Conservation (phyloP, 2,113 vertebrate species). For the Bos javanicus region DNA sequence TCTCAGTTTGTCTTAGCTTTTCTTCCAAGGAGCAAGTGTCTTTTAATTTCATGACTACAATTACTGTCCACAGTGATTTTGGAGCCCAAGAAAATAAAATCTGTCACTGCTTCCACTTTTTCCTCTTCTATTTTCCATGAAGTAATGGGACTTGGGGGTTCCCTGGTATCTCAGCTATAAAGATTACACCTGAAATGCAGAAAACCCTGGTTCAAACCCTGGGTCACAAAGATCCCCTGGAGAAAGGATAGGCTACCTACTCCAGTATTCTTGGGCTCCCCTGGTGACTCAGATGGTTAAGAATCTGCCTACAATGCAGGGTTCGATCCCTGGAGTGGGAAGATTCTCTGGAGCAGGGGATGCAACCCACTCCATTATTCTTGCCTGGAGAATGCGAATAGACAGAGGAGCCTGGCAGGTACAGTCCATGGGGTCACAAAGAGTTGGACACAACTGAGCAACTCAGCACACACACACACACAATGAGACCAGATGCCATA, state of each 20-base stretch:
- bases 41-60: neutral
- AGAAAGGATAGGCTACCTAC: neutral
- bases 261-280: neutral
- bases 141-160: neutral
- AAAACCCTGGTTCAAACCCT: neutral
- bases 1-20: neutral
- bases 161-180: neutral
- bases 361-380: neutral
- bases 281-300: neutral
- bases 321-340: neutral
- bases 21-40: neutral
- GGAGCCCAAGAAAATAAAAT: neutral
- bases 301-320: neutral
- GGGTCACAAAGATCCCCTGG: neutral
- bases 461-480: neutral
- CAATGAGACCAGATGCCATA: neutral
- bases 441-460: rapidly evolving
- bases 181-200: neutral
- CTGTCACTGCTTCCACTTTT: neutral
- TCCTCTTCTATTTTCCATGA: neutral
- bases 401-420: neutral
- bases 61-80: neutral
- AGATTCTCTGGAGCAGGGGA: neutral
- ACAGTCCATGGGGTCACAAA: neutral
- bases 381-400: neutral